phyloP scores from a whole-genome alignment of 2,113 vertebrate species.

The Cairina moschata region DNA sequence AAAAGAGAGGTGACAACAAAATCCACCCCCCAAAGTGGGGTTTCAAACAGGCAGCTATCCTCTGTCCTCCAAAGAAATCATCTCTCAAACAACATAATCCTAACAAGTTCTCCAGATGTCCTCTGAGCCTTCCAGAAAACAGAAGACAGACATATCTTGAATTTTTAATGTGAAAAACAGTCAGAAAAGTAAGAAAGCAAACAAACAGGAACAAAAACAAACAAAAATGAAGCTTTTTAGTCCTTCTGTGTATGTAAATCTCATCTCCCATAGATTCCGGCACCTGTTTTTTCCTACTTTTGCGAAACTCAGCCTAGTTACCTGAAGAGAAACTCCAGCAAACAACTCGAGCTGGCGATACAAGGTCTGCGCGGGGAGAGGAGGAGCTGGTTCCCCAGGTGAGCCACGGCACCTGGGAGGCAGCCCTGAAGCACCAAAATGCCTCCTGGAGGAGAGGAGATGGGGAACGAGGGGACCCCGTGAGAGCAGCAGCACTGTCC shows the following conservation, averaged over 20 bases:
- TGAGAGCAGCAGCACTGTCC: accelerated
- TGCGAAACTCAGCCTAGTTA: background rate
- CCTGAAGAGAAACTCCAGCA: background rate
- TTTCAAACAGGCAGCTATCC: constrained; percentile 13
- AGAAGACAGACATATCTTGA: constrained; percentile 54
- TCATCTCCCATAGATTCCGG: background rate
- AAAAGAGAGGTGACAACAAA: background rate
- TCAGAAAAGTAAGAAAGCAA: constrained; percentile 51
- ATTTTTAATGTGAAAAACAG: constrained; percentile 64
- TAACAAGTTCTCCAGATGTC: constrained; percentile 70
- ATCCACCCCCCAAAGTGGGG: background rate
- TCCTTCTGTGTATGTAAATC: constrained; percentile 54
- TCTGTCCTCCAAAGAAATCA: background rate
- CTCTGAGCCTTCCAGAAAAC: constrained; percentile 52
- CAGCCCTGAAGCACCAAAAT: background rate
- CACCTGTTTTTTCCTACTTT: background rate
- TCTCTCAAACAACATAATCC: constrained; percentile 24
- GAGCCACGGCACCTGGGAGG: background rate
- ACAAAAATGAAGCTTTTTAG: constrained; percentile 49
- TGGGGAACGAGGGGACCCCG: background rate
- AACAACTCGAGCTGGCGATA: background rate
- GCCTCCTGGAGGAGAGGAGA: background rate
- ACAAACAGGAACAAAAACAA: constrained; percentile 55
- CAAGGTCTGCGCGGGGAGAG: background rate
- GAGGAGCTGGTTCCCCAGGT: background rate